Evolutionary conservation across 2,888 invertebrate genomes (phyloP).

Genomic region (Lamellibrachia columna): DNA sequence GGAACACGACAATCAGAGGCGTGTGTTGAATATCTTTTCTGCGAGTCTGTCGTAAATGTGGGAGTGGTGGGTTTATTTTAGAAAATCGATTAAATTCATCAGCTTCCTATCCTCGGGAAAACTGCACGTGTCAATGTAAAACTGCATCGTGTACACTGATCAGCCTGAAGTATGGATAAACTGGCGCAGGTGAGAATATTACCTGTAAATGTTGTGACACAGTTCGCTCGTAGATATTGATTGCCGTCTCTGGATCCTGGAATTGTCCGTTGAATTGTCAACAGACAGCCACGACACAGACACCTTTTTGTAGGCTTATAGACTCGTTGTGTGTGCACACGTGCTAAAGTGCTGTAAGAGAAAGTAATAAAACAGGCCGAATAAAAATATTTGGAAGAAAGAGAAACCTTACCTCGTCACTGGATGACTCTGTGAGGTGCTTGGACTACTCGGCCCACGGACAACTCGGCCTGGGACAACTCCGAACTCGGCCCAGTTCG

Average conservation of each 20-base stretch:
- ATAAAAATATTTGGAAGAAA: no score
- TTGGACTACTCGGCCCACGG: no score
- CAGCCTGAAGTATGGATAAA: not conserved
- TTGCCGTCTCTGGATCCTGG: not conserved
- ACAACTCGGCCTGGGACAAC: no score
- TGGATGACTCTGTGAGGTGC: no score
- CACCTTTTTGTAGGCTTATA: no score
- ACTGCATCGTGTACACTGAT: not conserved
- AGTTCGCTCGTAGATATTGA: not conserved
- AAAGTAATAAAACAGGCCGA: no score
- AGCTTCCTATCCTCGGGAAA: not conserved
- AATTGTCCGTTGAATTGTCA: not conserved
- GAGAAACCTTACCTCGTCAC: no score
- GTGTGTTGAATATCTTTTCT: constrained; percentile 1
- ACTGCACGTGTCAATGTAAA: constrained; percentile 12
- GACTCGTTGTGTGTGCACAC: no score
- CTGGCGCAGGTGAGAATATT: constrained; percentile 3
- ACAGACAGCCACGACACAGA: not conserved
- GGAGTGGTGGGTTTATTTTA: not conserved
- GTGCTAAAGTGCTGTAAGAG: no score
- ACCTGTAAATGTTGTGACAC: not conserved
- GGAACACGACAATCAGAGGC: not conserved
- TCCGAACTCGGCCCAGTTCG: no score
- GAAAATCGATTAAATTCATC: constrained; percentile 11
- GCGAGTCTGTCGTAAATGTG: constrained; percentile 4